Conservation (phyloP, 2,888 invertebrate genomes). For the Andrena fulva region DNA sequence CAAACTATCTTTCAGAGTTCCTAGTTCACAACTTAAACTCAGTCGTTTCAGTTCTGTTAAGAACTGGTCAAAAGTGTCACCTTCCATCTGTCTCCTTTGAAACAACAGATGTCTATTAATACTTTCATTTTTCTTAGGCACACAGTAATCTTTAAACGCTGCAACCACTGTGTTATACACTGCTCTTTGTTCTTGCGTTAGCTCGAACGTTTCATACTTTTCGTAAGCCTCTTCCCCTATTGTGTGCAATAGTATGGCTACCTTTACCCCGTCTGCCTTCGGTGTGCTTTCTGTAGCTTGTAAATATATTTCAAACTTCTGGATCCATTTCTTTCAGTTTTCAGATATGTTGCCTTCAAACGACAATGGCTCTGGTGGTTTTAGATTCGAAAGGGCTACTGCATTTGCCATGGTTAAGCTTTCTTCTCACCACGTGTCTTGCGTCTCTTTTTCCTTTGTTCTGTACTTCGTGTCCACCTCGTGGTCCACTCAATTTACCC, state of each 20-base stretch:
- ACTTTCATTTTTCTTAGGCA: background rate
- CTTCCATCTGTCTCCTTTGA: background rate
- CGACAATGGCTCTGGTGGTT: background rate
- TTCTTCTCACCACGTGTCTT: background rate
- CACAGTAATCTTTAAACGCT: background rate
- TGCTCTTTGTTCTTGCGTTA: background rate
- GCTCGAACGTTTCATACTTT: background rate
- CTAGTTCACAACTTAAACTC: background rate
- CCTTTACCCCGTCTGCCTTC: background rate
- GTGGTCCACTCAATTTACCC: background rate
- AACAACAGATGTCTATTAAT: background rate
- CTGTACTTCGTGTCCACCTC: background rate
- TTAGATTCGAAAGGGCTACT: background rate
- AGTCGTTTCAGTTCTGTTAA: background rate
- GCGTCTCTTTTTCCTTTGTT: background rate
- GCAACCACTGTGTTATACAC: background rate
- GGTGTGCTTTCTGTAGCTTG: background rate
- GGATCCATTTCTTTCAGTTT: background rate
- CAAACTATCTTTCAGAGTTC: background rate
- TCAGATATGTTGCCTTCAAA: conserved; percentile 2
- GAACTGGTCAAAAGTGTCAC: background rate
- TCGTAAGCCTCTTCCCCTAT: background rate
- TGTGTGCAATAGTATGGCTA: background rate
- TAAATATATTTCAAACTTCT: background rate
- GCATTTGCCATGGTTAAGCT: background rate